Base-by-base conservation (phyloP, 2,797 vertebrate genomes). In the Basileuterus tristriatus region DNA sequence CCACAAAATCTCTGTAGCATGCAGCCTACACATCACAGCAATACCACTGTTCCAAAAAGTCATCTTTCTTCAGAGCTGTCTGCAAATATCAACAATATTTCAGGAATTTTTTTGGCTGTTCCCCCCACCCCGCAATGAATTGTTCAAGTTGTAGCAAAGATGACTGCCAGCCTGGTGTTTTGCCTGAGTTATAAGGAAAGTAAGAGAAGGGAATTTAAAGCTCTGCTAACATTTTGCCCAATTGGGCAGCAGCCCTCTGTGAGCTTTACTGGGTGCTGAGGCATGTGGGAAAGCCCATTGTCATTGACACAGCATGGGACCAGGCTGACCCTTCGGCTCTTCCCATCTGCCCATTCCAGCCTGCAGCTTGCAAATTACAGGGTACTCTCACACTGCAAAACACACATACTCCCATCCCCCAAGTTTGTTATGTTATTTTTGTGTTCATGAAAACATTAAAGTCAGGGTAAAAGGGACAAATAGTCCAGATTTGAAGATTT, bases 401-500 rank as follows among this genome's bases (percentile, higher is more conserved):
- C 49, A 49, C 49, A 70, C 43, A n/a, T 16, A 2, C 47, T 75
- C 65, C 75, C 1, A 0, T 75, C 65, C 81, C 72, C 70, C 41
- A 36, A 8, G 15, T 63, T 90, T 11, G 3, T 76, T 58, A 46
- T 87, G 89, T 93, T 97, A 92, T 92, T 96, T 95, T 94, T 94
- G 49, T 88, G 68, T 71, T 92, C 86, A 39, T n/a, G 64, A 92
- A 96, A 94, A 87, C 67, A 90, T 84, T 93, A 80, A 94, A 96
- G 72, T 50, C 78, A 88, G 69, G 71, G 92, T 93, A 95, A 83
- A 93, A 95, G 91, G 89, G 84, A 93, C 93, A 95, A 96, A 93
- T 88, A 93, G 92, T 74, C 76, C 64, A 93, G 89, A 95, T 93
- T 94, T 94, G 87, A 96, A 96, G 92, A 70, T 94, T 96, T 97